Base-by-base conservation (phyloP, 1,140 invertebrate genomes). In the Drosophila sturtevanti region DNA sequence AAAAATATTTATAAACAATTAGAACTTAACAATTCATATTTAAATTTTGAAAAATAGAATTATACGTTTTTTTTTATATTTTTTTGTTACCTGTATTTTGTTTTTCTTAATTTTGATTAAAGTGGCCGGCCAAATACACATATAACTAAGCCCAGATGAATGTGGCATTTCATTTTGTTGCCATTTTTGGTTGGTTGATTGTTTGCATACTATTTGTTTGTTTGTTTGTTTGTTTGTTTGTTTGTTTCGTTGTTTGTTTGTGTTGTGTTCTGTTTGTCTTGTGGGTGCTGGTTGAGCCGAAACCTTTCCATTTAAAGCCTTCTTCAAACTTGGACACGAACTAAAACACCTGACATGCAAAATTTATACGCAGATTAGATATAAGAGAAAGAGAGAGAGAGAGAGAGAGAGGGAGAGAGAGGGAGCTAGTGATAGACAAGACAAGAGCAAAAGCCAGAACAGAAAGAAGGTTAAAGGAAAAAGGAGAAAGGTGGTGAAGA, bases 301-400 rank as follows among this genome's bases (percentile, higher is more conserved):
- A 56, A 37, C 60, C 41, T 67, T 64, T 75, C 56, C 58, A 52
- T 56, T 75, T 58, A 75, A 75, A 75, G 77, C 77, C 75, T 79
- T 64, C 77, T 77, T 80, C 79, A 48, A 48, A 48, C 41, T 48
- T 48, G 41, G 41, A 48, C 41, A 48, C 41, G 41, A 48, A 48
- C 41, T 21, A 48, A 48, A 48, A 48, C 41, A 48, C 41, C 41
- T 48, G 41, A 66, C 68, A 77, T 80, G 48, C 77, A 80, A 85
- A 82, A 84, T 84, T 72, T 80, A 85, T 84, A 64, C 51, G 48
- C 64, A 84, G 81, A 67, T 80, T 80, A 84, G 72, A 54, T 52
- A 63, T 41, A 16, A 56, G 27, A 35, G 14, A 10, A 35, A 16
- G 64, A 34, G 4, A 22, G 3, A 24, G 56, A 37, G 41, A 2